Evolutionary conservation across 2,113 vertebrate genomes (phyloP).

Genomic region (Brachyistius frenatus): DNA sequence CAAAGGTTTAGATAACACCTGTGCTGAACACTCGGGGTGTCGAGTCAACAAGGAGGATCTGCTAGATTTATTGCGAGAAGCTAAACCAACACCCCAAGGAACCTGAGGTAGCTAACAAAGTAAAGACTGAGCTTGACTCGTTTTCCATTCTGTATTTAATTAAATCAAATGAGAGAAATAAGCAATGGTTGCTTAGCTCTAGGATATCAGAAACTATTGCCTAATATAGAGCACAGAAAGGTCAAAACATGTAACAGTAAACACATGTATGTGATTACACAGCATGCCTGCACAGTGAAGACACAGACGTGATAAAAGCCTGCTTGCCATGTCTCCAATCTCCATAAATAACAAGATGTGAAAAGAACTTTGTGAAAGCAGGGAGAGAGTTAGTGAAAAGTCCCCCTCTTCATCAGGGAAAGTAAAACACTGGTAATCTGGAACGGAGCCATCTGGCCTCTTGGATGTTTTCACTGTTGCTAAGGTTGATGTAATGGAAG

Average conservation of each 20-base stretch:
- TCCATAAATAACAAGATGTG: conserved; percentile 46
- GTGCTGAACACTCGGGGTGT: conserved; percentile 40
- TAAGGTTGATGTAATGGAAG: conserved; percentile 84
- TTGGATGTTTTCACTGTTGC: conserved; percentile 77
- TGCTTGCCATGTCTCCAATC: conserved; percentile 35
- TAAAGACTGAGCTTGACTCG: conserved; percentile 1
- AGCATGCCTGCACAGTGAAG: background rate
- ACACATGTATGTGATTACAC: conserved; percentile 27
- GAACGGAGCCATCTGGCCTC: conserved; percentile 67
- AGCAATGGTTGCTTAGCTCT: background rate
- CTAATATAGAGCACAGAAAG: conserved; percentile 7
- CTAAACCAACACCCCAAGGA: conserved; percentile 6
- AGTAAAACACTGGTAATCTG: conserved; percentile 65
- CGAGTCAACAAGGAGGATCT: conserved; percentile 32
- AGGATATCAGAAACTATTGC: conserved; percentile 18
- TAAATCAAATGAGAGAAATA: conserved; percentile 7
- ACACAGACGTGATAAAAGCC: conserved; percentile 25
- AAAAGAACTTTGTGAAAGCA: conserved; percentile 39
- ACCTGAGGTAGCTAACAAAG: conserved; percentile 11
- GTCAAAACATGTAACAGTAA: conserved; percentile 15
- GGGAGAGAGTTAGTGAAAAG: conserved; percentile 44
- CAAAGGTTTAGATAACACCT: conserved; percentile 68
- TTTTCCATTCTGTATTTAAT: conserved; percentile 15
- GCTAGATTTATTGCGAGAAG: conserved; percentile 32
- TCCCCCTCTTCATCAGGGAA: conserved; percentile 51